Base-by-base conservation (phyloP, 1,140 invertebrate species). In the Spodoptera frugiperda region DNA sequence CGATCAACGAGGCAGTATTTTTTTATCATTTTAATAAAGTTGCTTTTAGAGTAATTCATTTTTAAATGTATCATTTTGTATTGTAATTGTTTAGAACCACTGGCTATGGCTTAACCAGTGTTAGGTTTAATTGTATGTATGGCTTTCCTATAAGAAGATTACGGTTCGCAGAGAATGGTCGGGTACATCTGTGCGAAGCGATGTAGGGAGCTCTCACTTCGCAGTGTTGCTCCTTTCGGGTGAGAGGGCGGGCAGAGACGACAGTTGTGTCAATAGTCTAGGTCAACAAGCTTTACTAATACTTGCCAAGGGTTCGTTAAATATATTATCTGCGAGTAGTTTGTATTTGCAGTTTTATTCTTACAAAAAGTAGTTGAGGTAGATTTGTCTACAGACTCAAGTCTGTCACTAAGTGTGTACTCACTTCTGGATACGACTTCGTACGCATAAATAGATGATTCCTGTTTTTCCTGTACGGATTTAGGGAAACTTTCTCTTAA, bases 71-170 rank as follows among this genome's bases (percentile, higher is more conserved):
- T 25, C 25, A 25, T 25, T 25, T 3, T 17, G 2, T 19, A 53
- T 17, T 17, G 3, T 33, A 51, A 61, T 61, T 49, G 39, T 73
- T 73, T 14, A 59, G 55, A 30, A 25, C 39, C 71, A 61, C 30
- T 57, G 44, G 5, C 44, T 46, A 3, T 33, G 25, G 71, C 71
- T 73, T 73, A 82, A 81, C 79, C 68, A 78, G 71, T 80, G 83
- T 73, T 73, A 73, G 71, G 73, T 87, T 88, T 90, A 90, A 90
- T 88, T 90, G 87, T 88, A 89, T 87, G 81, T 89, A 89, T 89
- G 84, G 87, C 84, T 88, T 82, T 78, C 84, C 82, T 82, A 75
- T 87, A 86, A 86, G 85, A 80, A 82, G 85, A 89, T 89, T 89
- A 89, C 82, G 72, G 79, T 33, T 49, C 63, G 44, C 39, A 44